These are phyloP conservation scores for Porites evermanni DNA, from an alignment of 92 coral and sea anemone genomes.

Conservation along the genomic window DNA sequence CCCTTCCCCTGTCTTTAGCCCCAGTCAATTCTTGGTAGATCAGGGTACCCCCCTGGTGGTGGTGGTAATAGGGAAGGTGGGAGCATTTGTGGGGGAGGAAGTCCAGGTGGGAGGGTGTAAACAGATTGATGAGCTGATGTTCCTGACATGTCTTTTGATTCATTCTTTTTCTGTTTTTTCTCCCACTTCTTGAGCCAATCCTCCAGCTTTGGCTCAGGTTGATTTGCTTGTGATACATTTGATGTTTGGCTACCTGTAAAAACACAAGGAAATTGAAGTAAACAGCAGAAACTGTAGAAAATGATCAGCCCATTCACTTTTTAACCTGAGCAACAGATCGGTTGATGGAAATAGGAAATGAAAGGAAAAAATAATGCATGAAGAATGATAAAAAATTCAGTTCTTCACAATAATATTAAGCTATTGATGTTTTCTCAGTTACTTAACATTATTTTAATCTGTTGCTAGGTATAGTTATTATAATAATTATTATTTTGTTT, in stretches of 20 bases:
- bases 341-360: too few relatives aligned
- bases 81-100: slow-evolving; percentile 81
- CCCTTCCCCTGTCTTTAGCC: slow-evolving; percentile 48
- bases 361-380: too few relatives aligned
- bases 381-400: too few relatives aligned
- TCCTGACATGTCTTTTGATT: slow-evolving; percentile 30
- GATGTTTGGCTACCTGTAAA: slow-evolving; percentile 40
- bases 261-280: not conserved
- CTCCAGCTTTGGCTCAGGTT: slow-evolving; percentile 64
- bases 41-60: slow-evolving; percentile 88
- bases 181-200: slow-evolving; percentile 89
- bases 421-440: too few relatives aligned
- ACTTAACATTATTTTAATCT: too few relatives aligned
- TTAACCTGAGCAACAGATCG: too few relatives aligned
- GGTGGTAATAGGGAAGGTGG: slow-evolving; percentile 97
- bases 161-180: slow-evolving; percentile 61
- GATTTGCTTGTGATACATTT: slow-evolving; percentile 4
- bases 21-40: slow-evolving; percentile 83
- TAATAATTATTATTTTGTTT: too few relatives aligned
- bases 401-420: too few relatives aligned
- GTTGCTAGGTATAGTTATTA: too few relatives aligned
- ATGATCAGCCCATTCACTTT: not conserved
- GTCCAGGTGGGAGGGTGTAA: slow-evolving; percentile 82
- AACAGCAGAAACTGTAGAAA: not conserved
- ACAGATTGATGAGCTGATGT: slow-evolving; percentile 29